These are phyloP conservation scores for Aphelinus atriplicis DNA, from an alignment of 1,140 invertebrate species.

Conservation along the genomic window DNA sequence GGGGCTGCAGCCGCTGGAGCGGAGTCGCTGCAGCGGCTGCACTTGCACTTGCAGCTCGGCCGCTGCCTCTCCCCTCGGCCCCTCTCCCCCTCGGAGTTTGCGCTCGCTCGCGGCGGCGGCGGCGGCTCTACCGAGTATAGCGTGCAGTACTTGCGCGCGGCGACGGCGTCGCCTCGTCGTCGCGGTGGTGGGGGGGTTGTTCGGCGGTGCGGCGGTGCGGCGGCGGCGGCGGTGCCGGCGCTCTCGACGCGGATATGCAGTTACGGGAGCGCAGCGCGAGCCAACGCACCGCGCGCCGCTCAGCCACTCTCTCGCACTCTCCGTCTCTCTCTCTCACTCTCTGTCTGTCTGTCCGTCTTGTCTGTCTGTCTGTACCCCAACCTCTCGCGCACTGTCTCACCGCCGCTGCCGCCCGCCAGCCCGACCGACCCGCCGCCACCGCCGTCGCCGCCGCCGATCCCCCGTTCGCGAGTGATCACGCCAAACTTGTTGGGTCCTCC, in stretches of 20 bases:
- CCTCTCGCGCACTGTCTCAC: no score
- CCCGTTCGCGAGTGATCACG: no score
- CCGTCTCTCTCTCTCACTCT: no score
- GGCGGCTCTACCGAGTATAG: conserved; percentile 39
- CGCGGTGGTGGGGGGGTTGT: conserved; percentile 45
- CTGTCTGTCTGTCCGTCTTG: no score
- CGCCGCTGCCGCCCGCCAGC: no score
- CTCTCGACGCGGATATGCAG: conserved; percentile 63
- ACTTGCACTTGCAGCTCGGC: neutral
- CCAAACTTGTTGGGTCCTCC: no score
- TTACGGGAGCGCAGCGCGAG: conserved; percentile 68
- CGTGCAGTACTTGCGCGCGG: neutral
- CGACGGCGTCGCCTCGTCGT: conserved; percentile 23
- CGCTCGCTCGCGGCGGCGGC: conserved; percentile 12
- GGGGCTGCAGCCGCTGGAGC: neutral
- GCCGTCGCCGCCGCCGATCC: no score
- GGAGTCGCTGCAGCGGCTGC: neutral
- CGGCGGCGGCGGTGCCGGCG: conserved; percentile 58
- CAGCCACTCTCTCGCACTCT: neutral
- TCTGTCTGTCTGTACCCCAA: no score
- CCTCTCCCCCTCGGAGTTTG: neutral
- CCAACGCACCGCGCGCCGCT: conserved; percentile 56
- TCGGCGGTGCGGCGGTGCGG: conserved; percentile 53
- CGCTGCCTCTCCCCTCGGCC: neutral
- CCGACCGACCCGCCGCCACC: no score